Conservation (phyloP, 2,797 vertebrate species). For the Onychomys torridus region DNA sequence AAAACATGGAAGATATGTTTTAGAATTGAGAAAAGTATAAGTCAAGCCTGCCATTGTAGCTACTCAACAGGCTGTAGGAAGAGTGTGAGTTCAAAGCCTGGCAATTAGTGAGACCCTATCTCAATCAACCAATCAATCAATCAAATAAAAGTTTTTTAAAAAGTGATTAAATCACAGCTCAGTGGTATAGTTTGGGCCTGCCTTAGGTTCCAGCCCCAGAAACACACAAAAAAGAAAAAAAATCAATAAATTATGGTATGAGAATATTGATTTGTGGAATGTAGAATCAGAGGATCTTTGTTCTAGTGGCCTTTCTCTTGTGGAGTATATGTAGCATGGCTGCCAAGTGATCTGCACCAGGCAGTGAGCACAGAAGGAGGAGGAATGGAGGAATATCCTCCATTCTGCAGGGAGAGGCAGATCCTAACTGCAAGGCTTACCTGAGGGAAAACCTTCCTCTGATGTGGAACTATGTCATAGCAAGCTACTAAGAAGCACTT, state of each 20-base stretch:
- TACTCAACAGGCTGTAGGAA: neutral
- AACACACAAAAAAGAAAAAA: neutral
- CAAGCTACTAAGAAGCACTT: neutral
- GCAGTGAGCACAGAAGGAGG: accelerated
- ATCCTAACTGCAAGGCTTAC: neutral
- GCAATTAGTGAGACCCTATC: neutral
- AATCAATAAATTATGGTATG: neutral
- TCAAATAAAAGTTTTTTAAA: neutral
- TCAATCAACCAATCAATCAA: too few species aligned
- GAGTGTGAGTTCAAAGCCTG: neutral
- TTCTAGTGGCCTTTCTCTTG: neutral
- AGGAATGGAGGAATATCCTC: neutral
- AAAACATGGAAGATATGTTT: neutral
- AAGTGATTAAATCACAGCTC: neutral
- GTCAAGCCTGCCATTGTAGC: neutral
- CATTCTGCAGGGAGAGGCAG: neutral
- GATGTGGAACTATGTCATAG: neutral
- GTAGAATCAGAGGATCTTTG: neutral
- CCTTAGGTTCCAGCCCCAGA: neutral
- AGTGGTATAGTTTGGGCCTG: neutral
- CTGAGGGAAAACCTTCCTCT: neutral
- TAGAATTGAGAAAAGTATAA: neutral
- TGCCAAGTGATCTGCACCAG: accelerated
- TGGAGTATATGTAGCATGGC: accelerated
- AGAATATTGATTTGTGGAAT: neutral